These are phyloP conservation scores for Bolborhynchus lineola DNA, from an alignment of 2,113 vertebrate species.

Conservation along the genomic window DNA sequence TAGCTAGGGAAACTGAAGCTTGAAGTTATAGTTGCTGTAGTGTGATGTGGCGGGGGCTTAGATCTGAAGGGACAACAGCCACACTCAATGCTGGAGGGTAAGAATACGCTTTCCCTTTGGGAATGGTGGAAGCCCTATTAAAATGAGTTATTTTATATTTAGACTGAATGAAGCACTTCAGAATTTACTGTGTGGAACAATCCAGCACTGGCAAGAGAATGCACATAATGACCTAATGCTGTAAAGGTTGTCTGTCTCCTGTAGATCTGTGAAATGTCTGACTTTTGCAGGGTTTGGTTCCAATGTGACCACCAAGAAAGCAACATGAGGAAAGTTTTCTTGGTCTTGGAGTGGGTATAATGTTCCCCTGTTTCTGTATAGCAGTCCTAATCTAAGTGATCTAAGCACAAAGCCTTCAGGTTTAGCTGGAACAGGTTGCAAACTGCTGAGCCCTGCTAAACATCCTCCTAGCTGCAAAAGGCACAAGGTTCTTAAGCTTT, in stretches of 20 bases:
- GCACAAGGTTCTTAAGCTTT: conserved; percentile 64
- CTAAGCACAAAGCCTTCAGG: neutral
- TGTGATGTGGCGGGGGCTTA: neutral
- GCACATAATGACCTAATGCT: conserved; percentile 14
- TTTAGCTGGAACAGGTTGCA: conserved; percentile 57
- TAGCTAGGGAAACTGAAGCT: neutral
- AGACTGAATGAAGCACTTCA: neutral
- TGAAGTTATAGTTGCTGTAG: neutral
- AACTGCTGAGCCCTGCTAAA: conserved; percentile 58
- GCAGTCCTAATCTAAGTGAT: conserved; percentile 26
- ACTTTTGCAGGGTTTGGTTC: conserved; percentile 45
- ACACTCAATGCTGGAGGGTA: neutral
- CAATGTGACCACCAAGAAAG: conserved; percentile 30
- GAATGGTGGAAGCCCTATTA: neutral
- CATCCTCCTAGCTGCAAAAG: conserved; percentile 70
- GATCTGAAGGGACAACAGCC: neutral
- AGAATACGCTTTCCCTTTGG: neutral
- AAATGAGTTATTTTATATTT: conserved; percentile 20
- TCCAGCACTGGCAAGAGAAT: conserved; percentile 16
- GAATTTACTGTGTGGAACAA: neutral
- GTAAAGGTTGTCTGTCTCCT: conserved; percentile 29
- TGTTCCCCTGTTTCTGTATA: conserved; percentile 35
- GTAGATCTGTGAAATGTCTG: conserved; percentile 15
- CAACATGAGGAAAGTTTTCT: neutral
- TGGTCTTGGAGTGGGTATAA: conserved; percentile 11